These are phyloP conservation scores for Dorcus parallelipipedus DNA, from an alignment of 2,888 invertebrate species.

Conservation along the genomic window DNA sequence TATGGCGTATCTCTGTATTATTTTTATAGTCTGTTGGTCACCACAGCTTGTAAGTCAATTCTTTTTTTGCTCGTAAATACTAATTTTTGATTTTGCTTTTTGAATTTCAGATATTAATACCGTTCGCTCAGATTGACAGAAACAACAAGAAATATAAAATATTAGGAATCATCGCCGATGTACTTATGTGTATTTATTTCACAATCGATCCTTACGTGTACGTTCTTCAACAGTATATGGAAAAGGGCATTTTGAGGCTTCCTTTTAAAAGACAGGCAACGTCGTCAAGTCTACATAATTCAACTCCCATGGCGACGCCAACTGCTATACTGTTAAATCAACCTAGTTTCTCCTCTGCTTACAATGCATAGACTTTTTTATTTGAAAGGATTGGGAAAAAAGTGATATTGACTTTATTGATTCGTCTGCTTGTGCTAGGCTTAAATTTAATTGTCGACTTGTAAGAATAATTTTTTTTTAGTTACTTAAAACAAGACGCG, in stretches of 20 bases:
- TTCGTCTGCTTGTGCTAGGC: no score
- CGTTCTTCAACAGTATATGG: conserved; percentile 64
- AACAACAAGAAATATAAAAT: conserved; percentile 30
- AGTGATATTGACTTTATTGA: no score
- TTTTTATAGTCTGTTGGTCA: conserved; percentile 83
- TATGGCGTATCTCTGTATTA: conserved; percentile 78
- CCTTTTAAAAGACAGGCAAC: conserved; percentile 18
- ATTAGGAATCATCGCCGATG: conserved; percentile 63
- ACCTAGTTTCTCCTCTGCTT: conserved; percentile 13
- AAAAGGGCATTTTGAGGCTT: conserved; percentile 31
- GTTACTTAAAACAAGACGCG: no score
- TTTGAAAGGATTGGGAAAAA: no score
- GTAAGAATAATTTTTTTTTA: no score
- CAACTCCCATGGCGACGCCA: conserved; percentile 27
- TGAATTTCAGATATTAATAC: conserved; percentile 60
- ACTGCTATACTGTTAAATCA: conserved; percentile 32
- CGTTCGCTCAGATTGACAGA: conserved; percentile 52
- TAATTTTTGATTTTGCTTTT: conserved; percentile 13
- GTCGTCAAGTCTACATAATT: conserved; percentile 17
- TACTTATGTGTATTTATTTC: conserved; percentile 77
- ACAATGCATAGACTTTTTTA: no score
- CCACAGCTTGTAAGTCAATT: conserved; percentile 73
- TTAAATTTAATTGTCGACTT: no score
- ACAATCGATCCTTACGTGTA: conserved; percentile 81
- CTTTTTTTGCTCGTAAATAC: background rate